Base-by-base conservation (phyloP, 2,113 vertebrate genomes). In the Regulus satrapa region DNA sequence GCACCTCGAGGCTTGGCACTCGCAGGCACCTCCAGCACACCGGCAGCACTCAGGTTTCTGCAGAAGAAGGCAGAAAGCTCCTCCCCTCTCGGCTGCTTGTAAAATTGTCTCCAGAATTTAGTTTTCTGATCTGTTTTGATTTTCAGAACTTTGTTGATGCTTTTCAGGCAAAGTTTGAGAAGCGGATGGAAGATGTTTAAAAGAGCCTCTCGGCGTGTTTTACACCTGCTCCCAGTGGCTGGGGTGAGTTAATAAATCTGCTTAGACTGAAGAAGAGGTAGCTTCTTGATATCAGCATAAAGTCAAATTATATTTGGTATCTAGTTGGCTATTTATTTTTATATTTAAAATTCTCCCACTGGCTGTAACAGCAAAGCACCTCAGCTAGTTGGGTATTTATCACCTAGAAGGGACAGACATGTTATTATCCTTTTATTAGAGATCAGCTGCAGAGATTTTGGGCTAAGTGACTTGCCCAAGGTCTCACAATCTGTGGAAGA, bases 401-500 rank as follows among this genome's bases (percentile, higher is more conserved):
- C 86, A 74, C 48, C 61, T 81, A 45, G 23, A 78, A 82, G 52
- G 64, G 38, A 74, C 32, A 92, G 59, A 49, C 59, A 34, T 82
- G 28, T 69, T 92, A 81, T 92, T 92, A 91, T 52, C 52, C 52
- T 77, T 80, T 84, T 84, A 77, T 64, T 86, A 93, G 88, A 91
- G 79, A 94, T 64, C 4, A 10, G 25, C 59, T 74, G n/a, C 31
- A 71, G 79, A 96, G 55, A 80, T 90, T 80, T 74, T 0, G 0
- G 41, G 59, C 61, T 90, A 69, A 93, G 63, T 76, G 67, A 77
- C 46, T 86, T 90, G 92, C 79, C 61, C 55, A 92, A 83, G 72
- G 85, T 95, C 79, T 92, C 78, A 72, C 38, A 76, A 51, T 92
- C 51, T 67, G 48, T 81, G 64, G 18, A 48, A 68, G 45, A 93